Base-by-base conservation (phyloP, 2,113 vertebrate species). In the Caranx melampygus region DNA sequence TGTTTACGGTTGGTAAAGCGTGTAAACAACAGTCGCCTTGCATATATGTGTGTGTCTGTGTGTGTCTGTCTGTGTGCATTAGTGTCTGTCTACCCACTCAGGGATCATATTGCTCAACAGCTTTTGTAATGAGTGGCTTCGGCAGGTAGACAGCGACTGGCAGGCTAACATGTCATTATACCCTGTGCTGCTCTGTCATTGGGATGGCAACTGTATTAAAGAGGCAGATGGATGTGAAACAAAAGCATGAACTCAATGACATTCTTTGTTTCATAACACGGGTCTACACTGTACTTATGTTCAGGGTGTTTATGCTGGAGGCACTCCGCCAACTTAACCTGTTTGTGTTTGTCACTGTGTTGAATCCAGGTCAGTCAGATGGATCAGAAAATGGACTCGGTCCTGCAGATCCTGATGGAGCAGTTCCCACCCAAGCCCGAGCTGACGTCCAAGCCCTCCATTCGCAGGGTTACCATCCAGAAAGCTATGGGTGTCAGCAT, bases 341-440 rank as follows among this genome's bases (percentile, higher is more conserved):
- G 66, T 85, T 79, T 78, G 21, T 76, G 35, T 83, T 51, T 81
- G 54, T 58, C 67, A 9, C 11, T 75, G 26, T 84, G 57, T 71
- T 51, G 0, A 33, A 72, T 79, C 42, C 75, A 95, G 95, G 90
- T 95, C n/a, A 60, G 91, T 73, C 90, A 89, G 79, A 94, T 95
- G 93, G 93, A 95, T 47, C 73, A 89, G 83, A 95, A 94, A 67
- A 78, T 95, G 86, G 93, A 95, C 64, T 91, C 88, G 0, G 84
- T 95, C 18, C 77, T 95, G 61, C 91, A 64, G 67, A 92, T 95
- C 74, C 86, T 95, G 83, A 66, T 68, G 78, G 89, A 95, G 69
- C 88, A 94, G 89, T 95, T 94, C 65, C 80, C 86, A 1, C 92
- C 93, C 52, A 89, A 91, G 65, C 78, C 83, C 0, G 92, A 92